These are phyloP conservation scores for Mormyrus hasselquistii DNA, from an alignment of 2,797 vertebrate species.

Conservation along the genomic window DNA sequence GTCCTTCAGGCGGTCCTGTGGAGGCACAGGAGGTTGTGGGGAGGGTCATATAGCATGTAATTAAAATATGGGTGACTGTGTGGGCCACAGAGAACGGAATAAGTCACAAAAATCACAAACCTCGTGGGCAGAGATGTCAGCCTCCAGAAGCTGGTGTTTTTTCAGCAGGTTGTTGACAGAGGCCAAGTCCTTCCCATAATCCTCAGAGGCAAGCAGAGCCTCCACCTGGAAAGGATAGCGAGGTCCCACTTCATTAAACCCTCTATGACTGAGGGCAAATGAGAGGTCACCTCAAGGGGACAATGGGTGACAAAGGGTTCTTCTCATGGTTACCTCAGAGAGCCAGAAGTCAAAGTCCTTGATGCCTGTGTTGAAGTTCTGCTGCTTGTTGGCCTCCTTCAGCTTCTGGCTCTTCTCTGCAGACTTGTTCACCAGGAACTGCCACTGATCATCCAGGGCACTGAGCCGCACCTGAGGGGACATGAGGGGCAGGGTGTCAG, in stretches of 20 bases:
- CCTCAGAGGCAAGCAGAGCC: constrained; percentile 92
- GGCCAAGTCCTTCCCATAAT: constrained; percentile 96
- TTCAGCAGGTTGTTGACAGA: constrained; percentile 97
- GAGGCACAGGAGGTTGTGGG: background rate
- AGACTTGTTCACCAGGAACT: constrained; percentile 95
- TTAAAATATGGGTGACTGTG: background rate
- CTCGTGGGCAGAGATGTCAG: constrained; percentile 96
- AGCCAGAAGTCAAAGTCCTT: constrained; percentile 99
- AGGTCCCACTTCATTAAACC: background rate
- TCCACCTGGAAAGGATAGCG: constrained; percentile 69
- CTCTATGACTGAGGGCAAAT: background rate
- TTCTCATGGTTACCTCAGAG: constrained; percentile 72
- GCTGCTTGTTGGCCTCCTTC: constrained; percentile 97
- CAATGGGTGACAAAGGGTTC: background rate
- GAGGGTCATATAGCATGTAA: background rate
- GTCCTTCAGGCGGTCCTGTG: constrained; percentile 91
- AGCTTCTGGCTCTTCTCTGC: constrained; percentile 98
- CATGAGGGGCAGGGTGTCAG: background rate
- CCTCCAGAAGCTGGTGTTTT: constrained; percentile 94
- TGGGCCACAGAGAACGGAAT: background rate
- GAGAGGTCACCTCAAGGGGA: background rate
- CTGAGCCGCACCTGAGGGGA: constrained; percentile 71
- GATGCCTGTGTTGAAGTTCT: constrained; percentile 98
- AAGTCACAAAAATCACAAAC: constrained; percentile 46
- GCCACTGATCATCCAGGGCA: constrained; percentile 92